phyloP scores from a whole-genome alignment of 1,140 invertebrate genomes.

The Sipha flava region DNA sequence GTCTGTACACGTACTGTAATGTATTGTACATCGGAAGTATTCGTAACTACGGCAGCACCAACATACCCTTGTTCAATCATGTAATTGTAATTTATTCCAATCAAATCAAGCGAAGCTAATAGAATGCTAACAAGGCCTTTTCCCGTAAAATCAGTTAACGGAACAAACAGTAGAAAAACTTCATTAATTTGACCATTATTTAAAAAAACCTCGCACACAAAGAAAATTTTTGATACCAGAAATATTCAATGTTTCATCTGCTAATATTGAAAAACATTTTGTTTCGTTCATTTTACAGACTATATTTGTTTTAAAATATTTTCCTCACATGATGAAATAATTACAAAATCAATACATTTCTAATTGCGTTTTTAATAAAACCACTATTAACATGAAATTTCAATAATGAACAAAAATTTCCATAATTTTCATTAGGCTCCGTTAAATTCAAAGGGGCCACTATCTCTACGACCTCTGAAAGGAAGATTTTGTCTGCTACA shows the following conservation, averaged over 20 bases:
- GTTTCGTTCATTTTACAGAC: neutral
- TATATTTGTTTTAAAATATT: neutral
- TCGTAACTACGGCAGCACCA: constrained; percentile 40
- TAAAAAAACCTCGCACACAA: neutral
- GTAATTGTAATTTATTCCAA: constrained; percentile 37
- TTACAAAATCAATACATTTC: neutral
- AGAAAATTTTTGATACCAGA: neutral
- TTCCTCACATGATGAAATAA: neutral
- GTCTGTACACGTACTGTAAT: too few species aligned
- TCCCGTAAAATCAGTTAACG: constrained; percentile 37
- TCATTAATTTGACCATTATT: constrained; percentile 13
- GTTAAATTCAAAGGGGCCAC: neutral
- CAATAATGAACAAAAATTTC: constrained; percentile 38
- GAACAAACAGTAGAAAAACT: constrained; percentile 37
- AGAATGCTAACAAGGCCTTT: constrained; percentile 35
- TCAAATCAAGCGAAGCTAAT: constrained; percentile 29
- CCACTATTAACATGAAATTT: constrained; percentile 34
- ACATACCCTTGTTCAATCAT: constrained; percentile 39
- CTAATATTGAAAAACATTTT: neutral
- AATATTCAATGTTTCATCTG: constrained; percentile 4
- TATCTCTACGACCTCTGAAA: constrained; percentile 32
- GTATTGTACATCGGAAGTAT: too few species aligned
- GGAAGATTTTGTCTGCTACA: constrained; percentile 35
- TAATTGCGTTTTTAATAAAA: constrained; percentile 30
- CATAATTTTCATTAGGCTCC: constrained; percentile 36